These are phyloP conservation scores for Anthophora plumipes DNA, from an alignment of 2,888 invertebrate genomes.

Conservation along the genomic window DNA sequence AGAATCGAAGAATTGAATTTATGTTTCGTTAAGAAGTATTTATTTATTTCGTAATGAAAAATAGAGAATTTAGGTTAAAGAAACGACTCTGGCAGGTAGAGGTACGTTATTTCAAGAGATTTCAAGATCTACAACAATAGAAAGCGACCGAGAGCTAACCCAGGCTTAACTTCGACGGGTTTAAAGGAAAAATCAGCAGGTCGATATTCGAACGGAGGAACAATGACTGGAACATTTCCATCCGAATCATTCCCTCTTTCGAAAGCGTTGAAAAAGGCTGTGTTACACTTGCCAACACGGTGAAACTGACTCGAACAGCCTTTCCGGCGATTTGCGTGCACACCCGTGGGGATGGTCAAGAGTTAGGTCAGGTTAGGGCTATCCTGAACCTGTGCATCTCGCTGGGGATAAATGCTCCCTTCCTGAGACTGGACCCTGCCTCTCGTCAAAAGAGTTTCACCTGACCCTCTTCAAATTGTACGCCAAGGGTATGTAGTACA, in stretches of 20 bases:
- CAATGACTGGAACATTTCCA: constrained; percentile 67
- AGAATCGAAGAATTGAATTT: constrained; percentile 19
- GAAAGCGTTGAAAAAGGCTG: constrained; percentile 26
- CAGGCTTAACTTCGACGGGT: constrained; percentile 68
- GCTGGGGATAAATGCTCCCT: constrained; percentile 49
- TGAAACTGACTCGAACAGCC: constrained; percentile 26
- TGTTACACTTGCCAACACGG: constrained; percentile 37
- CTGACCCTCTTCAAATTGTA: constrained; percentile 66
- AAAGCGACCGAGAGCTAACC: constrained; percentile 22
- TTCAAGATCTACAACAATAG: constrained; percentile 79
- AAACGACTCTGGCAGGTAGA: constrained; percentile 65
- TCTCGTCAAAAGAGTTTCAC: constrained; percentile 67
- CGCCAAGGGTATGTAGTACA: constrained; percentile 21
- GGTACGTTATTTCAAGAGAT: constrained; percentile 79
- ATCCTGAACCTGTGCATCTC: constrained; percentile 52
- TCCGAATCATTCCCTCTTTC: constrained; percentile 63
- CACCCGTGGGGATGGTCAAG: constrained; percentile 58
- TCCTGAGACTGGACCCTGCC: constrained; percentile 30
- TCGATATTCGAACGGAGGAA: constrained; percentile 43
- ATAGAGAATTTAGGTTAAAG: constrained; percentile 60
- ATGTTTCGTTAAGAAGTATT: constrained; percentile 53
- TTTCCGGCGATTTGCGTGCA: constrained; percentile 56
- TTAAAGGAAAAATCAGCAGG: constrained; percentile 58
- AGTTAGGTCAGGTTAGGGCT: constrained; percentile 60
- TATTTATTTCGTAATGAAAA: constrained; percentile 68